Percentiles rank a stretch among this genome's conserved stretches.
Conservation (phyloP, 2,113 vertebrate species). For the Aptenodytes patagonicus region DNA sequence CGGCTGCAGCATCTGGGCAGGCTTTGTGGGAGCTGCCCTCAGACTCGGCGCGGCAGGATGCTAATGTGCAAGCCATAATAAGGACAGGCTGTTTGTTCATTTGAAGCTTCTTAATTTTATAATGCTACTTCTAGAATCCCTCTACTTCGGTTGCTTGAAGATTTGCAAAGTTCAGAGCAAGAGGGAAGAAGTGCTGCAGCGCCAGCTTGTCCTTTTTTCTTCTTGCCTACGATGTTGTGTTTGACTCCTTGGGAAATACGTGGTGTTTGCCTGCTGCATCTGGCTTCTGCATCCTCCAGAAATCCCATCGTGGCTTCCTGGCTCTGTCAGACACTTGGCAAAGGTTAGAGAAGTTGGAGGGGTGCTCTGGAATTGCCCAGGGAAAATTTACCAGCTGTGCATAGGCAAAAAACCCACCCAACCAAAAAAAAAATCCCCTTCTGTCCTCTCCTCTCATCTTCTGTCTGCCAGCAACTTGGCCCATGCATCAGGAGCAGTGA, state of each 20-base stretch:
- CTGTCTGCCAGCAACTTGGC: neutral
- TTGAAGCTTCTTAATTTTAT: neutral
- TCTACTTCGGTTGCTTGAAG: neutral
- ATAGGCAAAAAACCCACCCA: neutral
- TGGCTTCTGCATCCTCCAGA: neutral
- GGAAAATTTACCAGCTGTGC: neutral
- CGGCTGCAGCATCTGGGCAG: neutral
- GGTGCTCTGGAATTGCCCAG: neutral
- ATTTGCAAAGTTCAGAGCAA: neutral
- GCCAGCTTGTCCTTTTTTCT: neutral
- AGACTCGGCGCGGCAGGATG: fast-evolving
- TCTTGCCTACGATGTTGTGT: neutral
- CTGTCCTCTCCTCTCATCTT: neutral
- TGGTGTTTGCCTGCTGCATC: neutral
- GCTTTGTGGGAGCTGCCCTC: neutral
- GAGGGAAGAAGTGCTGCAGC: neutral
- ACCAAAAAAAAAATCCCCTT: neutral
- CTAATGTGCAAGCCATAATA: fast-evolving
- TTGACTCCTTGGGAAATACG: neutral
- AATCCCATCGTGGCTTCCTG: neutral
- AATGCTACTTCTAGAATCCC: neutral
- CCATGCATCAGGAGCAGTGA: neutral
- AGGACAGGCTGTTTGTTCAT: neutral
- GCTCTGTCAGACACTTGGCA: neutral
- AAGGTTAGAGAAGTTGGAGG: neutral